These are phyloP conservation scores for Arbacia lixula DNA, from an alignment of 53 echinoderm and acorn worm genomes.

Conservation along the genomic window DNA sequence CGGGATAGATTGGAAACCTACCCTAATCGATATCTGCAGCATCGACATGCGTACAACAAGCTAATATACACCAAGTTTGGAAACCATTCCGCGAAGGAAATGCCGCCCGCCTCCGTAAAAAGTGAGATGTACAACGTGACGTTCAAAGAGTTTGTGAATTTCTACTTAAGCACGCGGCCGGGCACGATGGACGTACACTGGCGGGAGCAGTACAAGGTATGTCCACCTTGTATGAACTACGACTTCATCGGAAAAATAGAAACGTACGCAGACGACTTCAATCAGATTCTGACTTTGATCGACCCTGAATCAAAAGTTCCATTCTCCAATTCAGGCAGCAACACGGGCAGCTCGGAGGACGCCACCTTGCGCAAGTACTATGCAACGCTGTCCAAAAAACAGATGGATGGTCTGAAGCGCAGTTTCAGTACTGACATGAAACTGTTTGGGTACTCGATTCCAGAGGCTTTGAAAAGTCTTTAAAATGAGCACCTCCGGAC, in stretches of 20 bases:
- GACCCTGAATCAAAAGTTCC: not conserved
- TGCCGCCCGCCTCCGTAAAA: not conserved
- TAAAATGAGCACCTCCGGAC: no score
- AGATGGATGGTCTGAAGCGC: not conserved
- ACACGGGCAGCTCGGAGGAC: slow-evolving; percentile 21
- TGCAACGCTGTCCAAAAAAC: slow-evolving; percentile 14
- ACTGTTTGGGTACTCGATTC: slow-evolving; percentile 17
- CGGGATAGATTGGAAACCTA: slow-evolving; percentile 54
- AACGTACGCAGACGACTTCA: slow-evolving; percentile 29
- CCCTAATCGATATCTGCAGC: slow-evolving; percentile 26
- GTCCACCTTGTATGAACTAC: slow-evolving; percentile 49
- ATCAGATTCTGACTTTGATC: not conserved
- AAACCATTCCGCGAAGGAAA: slow-evolving; percentile 4
- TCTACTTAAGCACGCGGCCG: slow-evolving; percentile 32
- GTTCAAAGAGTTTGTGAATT: slow-evolving; percentile 36
- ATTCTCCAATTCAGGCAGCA: not conserved
- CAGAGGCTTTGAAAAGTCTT: no score
- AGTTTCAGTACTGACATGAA: slow-evolving; percentile 7
- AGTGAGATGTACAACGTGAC: slow-evolving; percentile 32
- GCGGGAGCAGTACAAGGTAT: slow-evolving; percentile 52
- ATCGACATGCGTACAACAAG: not conserved
- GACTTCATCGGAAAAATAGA: slow-evolving; percentile 53
- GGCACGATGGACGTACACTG: slow-evolving; percentile 36
- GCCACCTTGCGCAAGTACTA: slow-evolving; percentile 33
- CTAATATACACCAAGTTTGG: slow-evolving; percentile 34